Conservation (phyloP, 2,113 vertebrate species). For the Ceyx cyanopectus region DNA sequence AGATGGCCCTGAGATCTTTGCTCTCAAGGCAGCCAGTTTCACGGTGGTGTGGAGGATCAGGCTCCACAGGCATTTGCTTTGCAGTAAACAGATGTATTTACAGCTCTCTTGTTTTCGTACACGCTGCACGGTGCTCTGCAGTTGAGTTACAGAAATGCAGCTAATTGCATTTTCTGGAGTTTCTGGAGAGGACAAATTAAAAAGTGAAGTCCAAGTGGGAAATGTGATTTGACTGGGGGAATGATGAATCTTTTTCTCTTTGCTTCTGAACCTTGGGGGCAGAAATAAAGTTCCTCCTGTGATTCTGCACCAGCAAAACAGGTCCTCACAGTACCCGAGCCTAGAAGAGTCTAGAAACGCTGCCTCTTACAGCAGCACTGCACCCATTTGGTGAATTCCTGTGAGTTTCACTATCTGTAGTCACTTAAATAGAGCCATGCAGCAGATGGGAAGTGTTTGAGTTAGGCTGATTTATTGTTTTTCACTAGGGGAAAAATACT, state of each 20-base stretch:
- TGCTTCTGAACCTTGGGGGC: neutral
- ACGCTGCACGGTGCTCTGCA: neutral
- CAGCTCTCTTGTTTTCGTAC: neutral
- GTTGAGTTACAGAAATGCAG: neutral
- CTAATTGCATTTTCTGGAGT: neutral
- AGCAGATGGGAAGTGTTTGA: neutral
- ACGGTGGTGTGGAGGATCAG: neutral
- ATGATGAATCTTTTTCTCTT: neutral
- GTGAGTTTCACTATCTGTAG: neutral
- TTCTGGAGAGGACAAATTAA: neutral
- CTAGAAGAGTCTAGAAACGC: neutral
- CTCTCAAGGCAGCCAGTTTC: neutral
- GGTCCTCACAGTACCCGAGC: neutral
- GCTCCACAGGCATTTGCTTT: neutral
- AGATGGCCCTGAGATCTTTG: neutral
- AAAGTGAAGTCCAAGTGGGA: neutral
- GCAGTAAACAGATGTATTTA: neutral
- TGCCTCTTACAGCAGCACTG: neutral
- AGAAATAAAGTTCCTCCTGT: neutral
- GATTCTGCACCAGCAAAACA: neutral
- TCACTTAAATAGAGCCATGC: neutral
- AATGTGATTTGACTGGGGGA: neutral
- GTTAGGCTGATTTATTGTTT: neutral
- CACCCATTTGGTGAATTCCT: neutral
- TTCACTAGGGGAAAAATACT: neutral